Base-by-base conservation (phyloP, 2,888 invertebrate genomes). In the Rhaphigaster nebulosa region DNA sequence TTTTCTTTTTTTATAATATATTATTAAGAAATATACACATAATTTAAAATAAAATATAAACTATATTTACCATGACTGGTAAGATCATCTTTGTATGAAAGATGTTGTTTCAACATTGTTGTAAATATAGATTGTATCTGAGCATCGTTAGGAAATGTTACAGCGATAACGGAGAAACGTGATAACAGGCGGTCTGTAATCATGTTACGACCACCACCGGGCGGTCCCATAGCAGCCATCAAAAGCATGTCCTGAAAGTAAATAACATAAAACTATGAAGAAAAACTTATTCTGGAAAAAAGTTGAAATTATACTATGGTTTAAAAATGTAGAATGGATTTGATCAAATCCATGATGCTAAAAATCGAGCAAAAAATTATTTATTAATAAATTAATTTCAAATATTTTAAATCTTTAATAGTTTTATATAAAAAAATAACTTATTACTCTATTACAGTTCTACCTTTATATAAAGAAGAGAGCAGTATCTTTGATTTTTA, bases 211-310 rank as follows among this genome's bases (percentile, higher is more conserved):
- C 98, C 97, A 1, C 98, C 98, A 3, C 98, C 98, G 0, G 98
- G 97, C 0, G 97, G 97, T 0, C 98, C 98, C 95, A 98, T 98
- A 0, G 97, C 96, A 5, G 95, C 96, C 93, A 97, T 95, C 87
- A 98, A 94, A 91, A 97, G 95, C 95, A 98, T 96, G 93, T 96
- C 96, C 96, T 97, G 93, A 10, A 91, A 91, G 91, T 54, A 52
- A 90, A 80, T 38, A 76, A 76, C 18, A 76, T 20, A n/a, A 54
- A 88, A 87, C 80, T 38, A 5, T 41, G 29, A 10, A n/a, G 13
- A 88, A 52, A 70, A 38, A 26, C 13, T 60, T 26, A 45, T 26
- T 50, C 6, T 50, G 12, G 0, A 6, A 18, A 54, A 23, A 50
- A 6, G 29, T 87, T 52, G 1, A 54, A 52, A 87, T 38, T 26